Evolutionary conservation across 1,140 invertebrate genomes (phyloP), one percentile per base, ranked within the genome.

Genomic region (Phymorhynchus buccinoides): DNA sequence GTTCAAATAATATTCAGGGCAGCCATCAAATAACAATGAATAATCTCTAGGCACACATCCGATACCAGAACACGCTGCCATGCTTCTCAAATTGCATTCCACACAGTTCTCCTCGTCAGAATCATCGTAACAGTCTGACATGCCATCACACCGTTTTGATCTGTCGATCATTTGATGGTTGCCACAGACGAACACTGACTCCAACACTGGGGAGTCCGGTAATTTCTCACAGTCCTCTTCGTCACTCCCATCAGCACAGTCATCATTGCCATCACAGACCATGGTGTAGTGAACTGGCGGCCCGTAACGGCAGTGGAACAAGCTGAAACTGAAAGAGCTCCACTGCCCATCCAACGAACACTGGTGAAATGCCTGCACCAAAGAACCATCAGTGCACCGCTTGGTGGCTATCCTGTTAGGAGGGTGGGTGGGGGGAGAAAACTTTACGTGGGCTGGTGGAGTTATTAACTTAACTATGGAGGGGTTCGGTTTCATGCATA

Each of bases 211-310:
- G 14, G 18, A 37, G 27, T 71, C 42, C 62, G 44, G n/a, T 37
- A 80, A 18, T 0, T 18, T 27, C 4, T 44, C 30, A 41, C 86
- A 87, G 14, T 30, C 27, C 14, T 42, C 42, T 44, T 87, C 86
- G 39, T 87, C 86, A 56, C 73, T 79, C 1, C 48, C 35, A 30
- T 85, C 86, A 14, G 39, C 48, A 41, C 86, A 87, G 39, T 84
- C 80, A 35, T 1, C 14, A 7, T 83, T 56, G 0, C 86, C 86
- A 39, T 87, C 84, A 84, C 86, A 87, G 44, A 87, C 80, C n/a
- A 84, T 41, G 1, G 82, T 32, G 32, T 80, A 84, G 44, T 80
- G 62, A 35, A 86, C 37, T 18, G 56, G 37, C 39, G 30, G 66
- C 9, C 62, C 62, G 41, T 68, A 42, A n/a, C 77, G 77, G 27